These are phyloP conservation scores for Mormyrus proboscirostris DNA, from an alignment of 2,797 vertebrate species.

Conservation along the genomic window DNA sequence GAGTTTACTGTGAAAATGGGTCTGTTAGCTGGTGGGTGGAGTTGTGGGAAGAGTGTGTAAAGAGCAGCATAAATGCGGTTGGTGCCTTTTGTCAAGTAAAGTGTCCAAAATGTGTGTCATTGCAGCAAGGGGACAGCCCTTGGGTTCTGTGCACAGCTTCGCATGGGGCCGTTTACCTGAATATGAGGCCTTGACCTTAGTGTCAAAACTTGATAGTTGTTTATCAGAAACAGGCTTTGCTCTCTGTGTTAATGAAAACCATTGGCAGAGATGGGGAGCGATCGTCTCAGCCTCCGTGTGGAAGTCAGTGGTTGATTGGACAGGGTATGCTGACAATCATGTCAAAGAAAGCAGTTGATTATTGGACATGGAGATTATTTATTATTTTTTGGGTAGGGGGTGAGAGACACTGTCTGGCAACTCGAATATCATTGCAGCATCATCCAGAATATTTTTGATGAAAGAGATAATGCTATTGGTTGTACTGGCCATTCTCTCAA, in stretches of 20 bases:
- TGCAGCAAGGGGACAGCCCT: not conserved
- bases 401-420: not conserved
- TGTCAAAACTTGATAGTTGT: not conserved
- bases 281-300: not conserved
- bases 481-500: not conserved
- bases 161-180: not conserved
- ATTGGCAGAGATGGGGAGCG: not conserved
- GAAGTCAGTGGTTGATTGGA: not conserved
- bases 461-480: not conserved
- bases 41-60: not conserved
- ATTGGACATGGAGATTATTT: not conserved
- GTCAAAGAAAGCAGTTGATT: not conserved
- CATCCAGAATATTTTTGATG: not conserved
- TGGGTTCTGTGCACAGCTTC: not conserved
- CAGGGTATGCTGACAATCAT: not conserved
- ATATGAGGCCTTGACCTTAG: slow-evolving; percentile 26
- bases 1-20: slow-evolving; percentile 20
- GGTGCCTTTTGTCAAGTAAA: slow-evolving; percentile 2
- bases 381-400: not conserved
- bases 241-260: not conserved
- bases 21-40: not conserved
- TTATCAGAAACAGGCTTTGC: not conserved
- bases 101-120: not conserved
- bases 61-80: not conserved
- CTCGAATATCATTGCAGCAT: not conserved